These are phyloP conservation scores for Diacarnus erythraeanus DNA, from an alignment of 37 sponge, comb jelly and placozoan genomes.

Conservation along the genomic window DNA sequence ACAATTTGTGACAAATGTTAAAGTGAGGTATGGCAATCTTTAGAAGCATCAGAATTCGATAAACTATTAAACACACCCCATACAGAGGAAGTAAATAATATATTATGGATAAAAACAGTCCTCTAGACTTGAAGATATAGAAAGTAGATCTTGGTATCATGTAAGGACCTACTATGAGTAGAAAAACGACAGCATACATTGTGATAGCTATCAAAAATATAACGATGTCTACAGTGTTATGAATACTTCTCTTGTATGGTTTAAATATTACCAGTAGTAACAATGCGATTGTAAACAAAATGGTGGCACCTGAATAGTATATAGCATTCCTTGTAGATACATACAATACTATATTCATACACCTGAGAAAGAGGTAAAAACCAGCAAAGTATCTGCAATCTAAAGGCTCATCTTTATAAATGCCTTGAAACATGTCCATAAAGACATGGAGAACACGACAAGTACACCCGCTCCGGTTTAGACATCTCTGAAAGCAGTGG, in stretches of 20 bases:
- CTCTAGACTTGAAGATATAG: not conserved
- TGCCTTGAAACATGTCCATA: slow-evolving; percentile 15
- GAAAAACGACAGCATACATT: not conserved
- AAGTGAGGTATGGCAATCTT: not conserved
- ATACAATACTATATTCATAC: not conserved
- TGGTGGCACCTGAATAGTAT: not conserved
- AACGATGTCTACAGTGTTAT: not conserved
- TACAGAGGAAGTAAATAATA: not conserved
- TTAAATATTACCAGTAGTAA: not conserved
- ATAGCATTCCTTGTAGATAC: not conserved
- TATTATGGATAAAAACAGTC: too few species aligned
- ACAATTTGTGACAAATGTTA: not conserved
- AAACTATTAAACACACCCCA: not conserved
- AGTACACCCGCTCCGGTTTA: not conserved
- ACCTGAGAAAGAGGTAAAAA: slow-evolving; percentile 7
- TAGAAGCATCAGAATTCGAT: not conserved
- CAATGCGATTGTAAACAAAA: not conserved
- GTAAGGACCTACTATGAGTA: not conserved
- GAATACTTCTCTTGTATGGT: not conserved
- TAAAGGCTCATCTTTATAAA: not conserved
- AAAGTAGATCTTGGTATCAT: not conserved
- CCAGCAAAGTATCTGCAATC: slow-evolving; percentile 15
- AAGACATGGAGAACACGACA: not conserved
- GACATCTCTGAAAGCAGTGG: slow-evolving; percentile 6
- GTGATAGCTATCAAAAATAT: not conserved